A percentile compares a stretch with the other conserved stretches of the same genome.
Conservation (phyloP, 1,140 invertebrate species). For the Brachionus asplanchnoidis region DNA sequence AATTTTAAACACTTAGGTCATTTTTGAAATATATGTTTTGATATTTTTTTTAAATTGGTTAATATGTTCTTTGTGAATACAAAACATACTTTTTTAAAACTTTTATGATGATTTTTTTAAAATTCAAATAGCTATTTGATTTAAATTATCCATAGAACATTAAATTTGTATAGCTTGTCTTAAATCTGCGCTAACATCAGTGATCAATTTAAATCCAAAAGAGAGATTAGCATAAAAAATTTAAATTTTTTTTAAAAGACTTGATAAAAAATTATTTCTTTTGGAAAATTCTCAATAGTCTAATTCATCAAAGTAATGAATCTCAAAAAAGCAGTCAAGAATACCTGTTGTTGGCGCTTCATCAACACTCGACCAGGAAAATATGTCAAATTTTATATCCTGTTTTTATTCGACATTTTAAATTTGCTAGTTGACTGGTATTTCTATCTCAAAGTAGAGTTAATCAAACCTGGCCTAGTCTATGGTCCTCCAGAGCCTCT, state of each 20-base stretch:
- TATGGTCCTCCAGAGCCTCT: not conserved
- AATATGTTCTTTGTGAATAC: too few species aligned
- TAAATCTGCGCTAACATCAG: not conserved
- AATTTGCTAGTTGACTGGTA: constrained; percentile 16
- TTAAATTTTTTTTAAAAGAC: not conserved
- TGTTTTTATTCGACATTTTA: not conserved
- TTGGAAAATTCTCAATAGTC: not conserved
- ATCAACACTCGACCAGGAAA: constrained; percentile 18
- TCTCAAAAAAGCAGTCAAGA: not conserved
- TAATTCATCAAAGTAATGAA: not conserved
- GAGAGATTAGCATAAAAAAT: not conserved
- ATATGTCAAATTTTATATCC: constrained; percentile 25
- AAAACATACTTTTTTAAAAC: too few species aligned
- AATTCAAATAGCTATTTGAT: not conserved
- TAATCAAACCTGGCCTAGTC: not conserved
- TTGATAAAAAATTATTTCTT: not conserved
- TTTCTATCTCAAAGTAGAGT: not conserved
- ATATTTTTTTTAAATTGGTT: too few species aligned
- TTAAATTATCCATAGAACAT: not conserved
- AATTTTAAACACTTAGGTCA: too few species aligned
- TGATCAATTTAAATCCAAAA: not conserved
- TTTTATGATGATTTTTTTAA: not conserved
- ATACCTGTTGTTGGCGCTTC: constrained; percentile 12
- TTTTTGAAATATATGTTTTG: too few species aligned
- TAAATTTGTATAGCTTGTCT: not conserved